Evolutionary conservation across 30 jellyfish, hydroid and myxozoan species (phyloP).

Genomic region (Chironex yamaguchii): DNA sequence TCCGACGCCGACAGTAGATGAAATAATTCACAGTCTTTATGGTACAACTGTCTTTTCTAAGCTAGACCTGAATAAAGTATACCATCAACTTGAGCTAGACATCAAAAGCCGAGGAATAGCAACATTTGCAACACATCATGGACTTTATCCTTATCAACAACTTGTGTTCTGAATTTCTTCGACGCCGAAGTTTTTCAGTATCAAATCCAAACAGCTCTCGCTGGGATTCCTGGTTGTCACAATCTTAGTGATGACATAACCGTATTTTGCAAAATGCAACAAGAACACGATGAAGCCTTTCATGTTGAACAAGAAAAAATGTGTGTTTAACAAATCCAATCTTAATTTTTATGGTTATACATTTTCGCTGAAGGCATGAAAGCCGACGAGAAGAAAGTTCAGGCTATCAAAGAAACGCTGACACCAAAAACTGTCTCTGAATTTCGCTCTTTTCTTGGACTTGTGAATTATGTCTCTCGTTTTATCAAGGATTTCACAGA

Average conservation of each 20-base stretch:
- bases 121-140: neutral
- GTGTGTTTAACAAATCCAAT: neutral
- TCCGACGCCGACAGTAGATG: constrained; percentile 1
- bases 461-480: constrained; percentile 10
- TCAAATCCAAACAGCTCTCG: neutral
- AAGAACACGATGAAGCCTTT: neutral
- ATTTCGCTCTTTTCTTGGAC: constrained; percentile 18
- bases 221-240: neutral
- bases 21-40: neutral
- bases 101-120: neutral
- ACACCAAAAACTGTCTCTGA: constrained; percentile 6
- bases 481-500: constrained; percentile 22
- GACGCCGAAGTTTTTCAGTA: constrained; percentile 9
- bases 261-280: neutral
- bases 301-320: neutral
- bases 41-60: neutral
- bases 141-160: neutral
- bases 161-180: neutral
- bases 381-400: neutral
- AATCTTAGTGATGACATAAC: constrained; percentile 3
- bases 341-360: neutral
- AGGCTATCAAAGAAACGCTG: constrained; percentile 9
- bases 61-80: neutral
- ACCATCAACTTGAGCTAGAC: neutral
- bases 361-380: neutral